phyloP scores from a whole-genome alignment of 2,888 invertebrate species.

The Stenodema calcarata region DNA sequence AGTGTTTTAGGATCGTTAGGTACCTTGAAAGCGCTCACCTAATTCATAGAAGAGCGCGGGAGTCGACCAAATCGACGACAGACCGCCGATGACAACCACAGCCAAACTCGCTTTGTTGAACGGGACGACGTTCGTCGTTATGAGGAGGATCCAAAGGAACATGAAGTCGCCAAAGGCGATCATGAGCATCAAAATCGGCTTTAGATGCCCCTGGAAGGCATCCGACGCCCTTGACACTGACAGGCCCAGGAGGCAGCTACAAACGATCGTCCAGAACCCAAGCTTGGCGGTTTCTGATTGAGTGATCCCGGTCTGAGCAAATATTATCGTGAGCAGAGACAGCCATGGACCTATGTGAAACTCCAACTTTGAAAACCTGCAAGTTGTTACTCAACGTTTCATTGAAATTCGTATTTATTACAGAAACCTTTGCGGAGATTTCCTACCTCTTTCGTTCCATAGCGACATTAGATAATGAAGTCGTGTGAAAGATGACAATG shows the following conservation, averaged over 20 bases:
- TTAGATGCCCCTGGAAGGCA: slow-evolving; percentile 59
- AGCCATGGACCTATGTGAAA: slow-evolving; percentile 58
- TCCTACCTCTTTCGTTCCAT: no score
- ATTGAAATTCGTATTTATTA: no score
- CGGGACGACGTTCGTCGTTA: slow-evolving; percentile 57
- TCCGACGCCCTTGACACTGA: slow-evolving; percentile 59
- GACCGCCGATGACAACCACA: slow-evolving; percentile 58
- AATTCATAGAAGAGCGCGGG: slow-evolving; percentile 60
- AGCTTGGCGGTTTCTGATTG: slow-evolving; percentile 59
- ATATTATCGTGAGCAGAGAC: slow-evolving; percentile 59
- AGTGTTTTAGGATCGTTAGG: no score
- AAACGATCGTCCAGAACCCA: slow-evolving; percentile 60
- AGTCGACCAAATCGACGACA: slow-evolving; percentile 59
- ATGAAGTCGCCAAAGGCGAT: slow-evolving; percentile 57
- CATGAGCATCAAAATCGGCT: slow-evolving; percentile 56
- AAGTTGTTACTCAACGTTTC: no score
- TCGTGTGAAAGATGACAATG: no score
- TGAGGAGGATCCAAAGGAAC: slow-evolving; percentile 59
- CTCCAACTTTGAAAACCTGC: no score
- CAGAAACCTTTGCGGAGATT: no score
- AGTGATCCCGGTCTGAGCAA: slow-evolving; percentile 57
- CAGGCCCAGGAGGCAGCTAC: slow-evolving; percentile 58
- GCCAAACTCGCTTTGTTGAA: slow-evolving; percentile 58
- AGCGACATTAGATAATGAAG: no score
- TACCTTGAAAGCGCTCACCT: background rate